Base-by-base conservation (phyloP, 1,140 invertebrate genomes). In the Phymastichus coffea region DNA sequence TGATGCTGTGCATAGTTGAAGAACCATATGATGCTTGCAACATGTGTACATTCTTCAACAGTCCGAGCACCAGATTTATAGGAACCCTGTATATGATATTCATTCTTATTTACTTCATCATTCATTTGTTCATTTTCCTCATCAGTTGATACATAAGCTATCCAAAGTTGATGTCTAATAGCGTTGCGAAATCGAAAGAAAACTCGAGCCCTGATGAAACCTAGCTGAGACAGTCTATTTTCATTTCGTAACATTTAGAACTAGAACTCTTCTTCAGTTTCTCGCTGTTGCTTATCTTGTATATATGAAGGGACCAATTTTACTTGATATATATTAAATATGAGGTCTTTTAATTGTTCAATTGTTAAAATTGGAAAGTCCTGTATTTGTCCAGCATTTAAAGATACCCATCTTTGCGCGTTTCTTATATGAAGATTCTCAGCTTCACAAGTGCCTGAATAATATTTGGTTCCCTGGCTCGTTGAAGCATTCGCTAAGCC, bases 321-420 rank as follows among this genome's bases (percentile, higher is more conserved):
- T 1, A 58, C 19, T 51, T 58, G 57, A 51, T 51, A 58, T 43
- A 25, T 25, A 20, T 37, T 47, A 28, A 51, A n/a, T 7, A 47
- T 51, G 10, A 58, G 14, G 12, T 51, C n/a, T 51, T 14, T 1
- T 33, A 43, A 58, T 8, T 43, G 2, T 23, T 51, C 57, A 15
- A 55, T 7, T 2, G 8, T 23, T 26, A 55, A 25, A 41, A 26
- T 15, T 19, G 53, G 53, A 44, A 55, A 55, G 12, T 55, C 40
- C 2, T 26, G 8, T 12, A 41, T 7, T 4, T 55, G 33, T 28
- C 14, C 19, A 19, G 7, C 25, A 20, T 55, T 22, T 25, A 55
- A 44, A 30, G 19, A n/a, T 2, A 33, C 14, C 53, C 38, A 55
- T 33, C 28, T 33, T 12, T 33, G 28, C 6, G 28, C 6, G 28